Evolutionary conservation across 2,797 vertebrate species (phyloP).

Genomic region (Pangasius macronema): DNA sequence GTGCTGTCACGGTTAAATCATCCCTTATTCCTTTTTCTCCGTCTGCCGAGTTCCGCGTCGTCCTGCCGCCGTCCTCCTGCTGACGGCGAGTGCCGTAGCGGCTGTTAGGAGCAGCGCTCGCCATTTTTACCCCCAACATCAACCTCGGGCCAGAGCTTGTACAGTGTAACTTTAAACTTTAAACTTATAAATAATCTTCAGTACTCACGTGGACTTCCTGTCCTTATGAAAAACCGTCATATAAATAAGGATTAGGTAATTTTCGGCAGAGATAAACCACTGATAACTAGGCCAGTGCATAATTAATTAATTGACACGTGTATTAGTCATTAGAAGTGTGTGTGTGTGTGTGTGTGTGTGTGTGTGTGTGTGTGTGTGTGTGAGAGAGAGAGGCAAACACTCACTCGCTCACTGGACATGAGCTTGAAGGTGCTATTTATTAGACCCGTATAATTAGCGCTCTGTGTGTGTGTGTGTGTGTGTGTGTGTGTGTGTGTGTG

Average conservation of each 20-base stretch:
- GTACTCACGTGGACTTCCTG: no score
- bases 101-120: not conserved
- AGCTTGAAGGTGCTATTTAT: slow-evolving; percentile 28
- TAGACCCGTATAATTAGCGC: slow-evolving; percentile 27
- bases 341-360: no score
- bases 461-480: not conserved
- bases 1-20: not conserved
- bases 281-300: slow-evolving; percentile 1
- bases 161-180: not conserved
- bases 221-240: no score
- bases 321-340: slow-evolving; percentile 12
- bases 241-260: no score
- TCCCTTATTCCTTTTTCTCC: not conserved
- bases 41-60: not conserved
- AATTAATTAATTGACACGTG: not conserved
- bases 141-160: not conserved
- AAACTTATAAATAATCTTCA: no score
- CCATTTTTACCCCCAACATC: not conserved
- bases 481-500: slow-evolving; percentile 6
- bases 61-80: not conserved
- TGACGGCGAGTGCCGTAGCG: not conserved
- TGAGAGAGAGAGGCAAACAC: not conserved
- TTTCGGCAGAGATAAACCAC: slow-evolving; percentile 16
- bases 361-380: not conserved
- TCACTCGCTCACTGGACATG: not conserved